Percentiles rank a stretch among this genome's conserved stretches.
phyloP scores from a whole-genome alignment of 1,140 invertebrate species.

The Hycleus cichorii region DNA sequence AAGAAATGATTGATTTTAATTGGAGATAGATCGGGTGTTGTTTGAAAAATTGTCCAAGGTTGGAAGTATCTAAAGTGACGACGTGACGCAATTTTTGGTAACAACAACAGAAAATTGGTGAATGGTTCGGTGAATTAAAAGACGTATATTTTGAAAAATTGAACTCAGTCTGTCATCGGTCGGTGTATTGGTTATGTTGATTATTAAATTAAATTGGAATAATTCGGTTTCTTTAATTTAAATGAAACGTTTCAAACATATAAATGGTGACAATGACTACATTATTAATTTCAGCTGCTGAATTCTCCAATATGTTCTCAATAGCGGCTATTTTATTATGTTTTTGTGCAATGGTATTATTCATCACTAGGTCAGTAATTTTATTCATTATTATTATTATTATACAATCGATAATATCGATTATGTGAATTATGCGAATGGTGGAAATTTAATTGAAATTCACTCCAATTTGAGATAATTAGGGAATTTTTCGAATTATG shows the following conservation, averaged over 20 bases:
- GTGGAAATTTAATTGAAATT: background rate
- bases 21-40: no score
- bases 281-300: conserved; percentile 54
- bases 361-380: conserved; percentile 49
- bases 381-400: conserved; percentile 7
- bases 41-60: no score
- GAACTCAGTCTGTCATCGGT: background rate
- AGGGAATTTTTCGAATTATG: background rate
- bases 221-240: background rate
- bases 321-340: conserved; percentile 52
- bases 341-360: conserved; percentile 53
- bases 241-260: no score
- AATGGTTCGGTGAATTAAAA: background rate
- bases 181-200: background rate
- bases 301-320: conserved; percentile 54
- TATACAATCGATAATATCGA: no score
- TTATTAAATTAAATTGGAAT: background rate
- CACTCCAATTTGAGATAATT: background rate
- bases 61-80: no score
- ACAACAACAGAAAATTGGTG: background rate
- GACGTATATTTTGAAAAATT: background rate
- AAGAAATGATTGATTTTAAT: no score
- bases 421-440: background rate
- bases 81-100: background rate
- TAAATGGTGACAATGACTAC: conserved; percentile 45